These are phyloP conservation scores for Philypnodon macrostomus DNA, from an alignment of 2,797 vertebrate genomes.

Conservation along the genomic window DNA sequence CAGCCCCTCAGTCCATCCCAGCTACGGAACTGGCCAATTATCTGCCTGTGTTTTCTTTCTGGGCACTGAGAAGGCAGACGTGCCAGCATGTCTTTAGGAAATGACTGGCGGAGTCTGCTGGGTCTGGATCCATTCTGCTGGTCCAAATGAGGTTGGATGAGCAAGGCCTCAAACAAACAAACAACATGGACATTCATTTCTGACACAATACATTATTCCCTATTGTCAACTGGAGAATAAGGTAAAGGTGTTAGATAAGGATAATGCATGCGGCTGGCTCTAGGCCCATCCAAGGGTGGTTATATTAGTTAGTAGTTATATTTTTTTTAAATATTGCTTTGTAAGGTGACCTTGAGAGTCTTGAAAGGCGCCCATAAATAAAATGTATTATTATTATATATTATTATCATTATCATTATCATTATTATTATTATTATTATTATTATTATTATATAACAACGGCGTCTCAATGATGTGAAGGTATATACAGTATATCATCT, in stretches of 20 bases:
- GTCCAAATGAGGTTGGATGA: slow-evolving; percentile 11
- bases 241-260: not conserved
- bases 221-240: not conserved
- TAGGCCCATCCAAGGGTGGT: not conserved
- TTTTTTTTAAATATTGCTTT: too few species aligned
- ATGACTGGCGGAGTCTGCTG: slow-evolving; percentile 34
- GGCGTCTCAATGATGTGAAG: too few species aligned
- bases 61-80: slow-evolving; percentile 22
- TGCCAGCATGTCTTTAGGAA: slow-evolving; percentile 54
- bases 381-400: too few species aligned
- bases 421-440: too few species aligned
- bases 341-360: too few species aligned
- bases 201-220: slow-evolving; percentile 17
- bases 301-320: too few species aligned
- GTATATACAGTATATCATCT: too few species aligned
- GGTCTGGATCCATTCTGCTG: slow-evolving; percentile 27
- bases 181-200: slow-evolving; percentile 1
- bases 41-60: slow-evolving; percentile 39
- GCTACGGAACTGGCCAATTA: slow-evolving; percentile 63
- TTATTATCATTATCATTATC: too few species aligned
- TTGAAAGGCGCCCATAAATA: too few species aligned
- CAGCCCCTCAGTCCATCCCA: slow-evolving; percentile 39
- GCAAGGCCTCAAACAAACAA: slow-evolving; percentile 5
- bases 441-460: too few species aligned
- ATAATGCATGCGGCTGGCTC: not conserved